Conservation (phyloP, 2,888 invertebrate species). For the Netelia melanura region DNA sequence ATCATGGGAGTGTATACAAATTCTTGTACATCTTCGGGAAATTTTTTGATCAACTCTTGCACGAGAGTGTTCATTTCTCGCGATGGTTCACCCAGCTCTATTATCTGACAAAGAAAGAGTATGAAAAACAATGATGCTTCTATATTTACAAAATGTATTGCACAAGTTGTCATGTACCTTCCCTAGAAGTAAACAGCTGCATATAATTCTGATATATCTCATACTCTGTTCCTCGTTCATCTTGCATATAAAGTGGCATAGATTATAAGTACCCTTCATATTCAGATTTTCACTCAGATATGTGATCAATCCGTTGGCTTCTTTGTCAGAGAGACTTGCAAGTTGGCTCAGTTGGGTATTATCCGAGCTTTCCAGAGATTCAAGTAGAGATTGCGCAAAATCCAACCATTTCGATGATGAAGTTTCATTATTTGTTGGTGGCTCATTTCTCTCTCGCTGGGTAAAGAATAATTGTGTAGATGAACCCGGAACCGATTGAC, state of each 20-base stretch:
- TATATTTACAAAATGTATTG: too few relatives aligned
- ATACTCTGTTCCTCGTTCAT: conserved; percentile 73
- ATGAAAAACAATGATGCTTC: not conserved
- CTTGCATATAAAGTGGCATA: conserved; percentile 74
- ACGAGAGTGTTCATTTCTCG: conserved; percentile 73
- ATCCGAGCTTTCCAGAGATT: conserved; percentile 73
- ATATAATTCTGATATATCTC: conserved; percentile 73
- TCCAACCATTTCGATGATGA: conserved; percentile 59
- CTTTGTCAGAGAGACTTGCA: conserved; percentile 71
- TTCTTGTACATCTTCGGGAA: conserved; percentile 78
- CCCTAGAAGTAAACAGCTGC: conserved; percentile 74
- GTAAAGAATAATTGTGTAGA: conserved; percentile 66
- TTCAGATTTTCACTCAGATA: conserved; percentile 73
- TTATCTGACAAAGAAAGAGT: conserved; percentile 70
- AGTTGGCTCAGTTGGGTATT: conserved; percentile 72
- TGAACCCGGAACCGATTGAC: not conserved
- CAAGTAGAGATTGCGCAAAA: conserved; percentile 73
- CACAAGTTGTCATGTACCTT: conserved; percentile 71
- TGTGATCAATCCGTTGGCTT: conserved; percentile 70
- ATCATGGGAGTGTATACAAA: conserved; percentile 76
- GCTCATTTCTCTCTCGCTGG: conserved; percentile 63
- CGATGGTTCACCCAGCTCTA: conserved; percentile 72
- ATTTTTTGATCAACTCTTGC: conserved; percentile 73
- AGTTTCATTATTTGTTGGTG: not conserved
- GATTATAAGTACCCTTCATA: conserved; percentile 74